phyloP scores from a whole-genome alignment of 2,113 vertebrate genomes.

The Bubo scandiacus region DNA sequence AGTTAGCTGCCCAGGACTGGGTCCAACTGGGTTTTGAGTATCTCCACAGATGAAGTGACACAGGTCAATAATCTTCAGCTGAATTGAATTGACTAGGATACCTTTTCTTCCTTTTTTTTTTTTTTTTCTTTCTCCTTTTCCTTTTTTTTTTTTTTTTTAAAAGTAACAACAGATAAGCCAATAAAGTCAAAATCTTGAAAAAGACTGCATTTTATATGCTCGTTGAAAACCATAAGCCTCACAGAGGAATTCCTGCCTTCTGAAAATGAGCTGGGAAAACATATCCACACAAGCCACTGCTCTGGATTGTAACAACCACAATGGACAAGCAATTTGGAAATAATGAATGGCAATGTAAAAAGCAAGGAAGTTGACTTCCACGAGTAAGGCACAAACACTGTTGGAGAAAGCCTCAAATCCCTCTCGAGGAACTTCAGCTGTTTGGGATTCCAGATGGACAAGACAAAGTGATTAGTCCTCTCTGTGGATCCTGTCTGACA shows the following conservation, averaged over 20 bases:
- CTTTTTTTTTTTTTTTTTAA: background rate
- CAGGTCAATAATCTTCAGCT: background rate
- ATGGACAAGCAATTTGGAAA: background rate
- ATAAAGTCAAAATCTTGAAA: background rate
- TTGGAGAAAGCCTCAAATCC: background rate
- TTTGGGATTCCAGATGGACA: background rate
- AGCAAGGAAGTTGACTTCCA: background rate
- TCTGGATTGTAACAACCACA: background rate
- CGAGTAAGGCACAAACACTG: background rate
- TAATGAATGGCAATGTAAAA: background rate
- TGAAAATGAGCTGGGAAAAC: background rate
- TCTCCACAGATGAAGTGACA: background rate
- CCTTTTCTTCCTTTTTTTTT: background rate
- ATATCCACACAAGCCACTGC: background rate
- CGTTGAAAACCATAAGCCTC: background rate
- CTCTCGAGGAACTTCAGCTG: background rate
- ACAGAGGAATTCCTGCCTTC: background rate
- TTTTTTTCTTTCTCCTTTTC: no score
- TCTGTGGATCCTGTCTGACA: background rate
- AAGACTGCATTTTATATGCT: background rate
- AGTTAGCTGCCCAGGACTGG: background rate
- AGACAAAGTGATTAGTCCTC: background rate
- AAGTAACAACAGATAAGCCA: background rate
- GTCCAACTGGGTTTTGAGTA: background rate
- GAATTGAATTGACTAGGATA: background rate